Evolutionary conservation across 2,113 vertebrate species (phyloP).

Genomic region (Castor canadensis): DNA sequence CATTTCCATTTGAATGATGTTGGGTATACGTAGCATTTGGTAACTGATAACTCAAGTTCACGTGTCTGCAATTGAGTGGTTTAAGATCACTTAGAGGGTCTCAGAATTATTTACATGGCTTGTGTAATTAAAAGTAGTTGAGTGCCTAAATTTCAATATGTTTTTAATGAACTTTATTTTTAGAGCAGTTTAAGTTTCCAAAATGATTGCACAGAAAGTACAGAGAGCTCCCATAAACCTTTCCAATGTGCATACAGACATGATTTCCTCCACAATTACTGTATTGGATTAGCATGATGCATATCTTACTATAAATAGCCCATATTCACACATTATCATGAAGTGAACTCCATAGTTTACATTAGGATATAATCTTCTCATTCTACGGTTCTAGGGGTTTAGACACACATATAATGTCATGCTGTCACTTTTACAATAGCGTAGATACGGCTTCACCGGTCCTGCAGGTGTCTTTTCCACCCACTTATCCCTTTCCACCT

Average conservation of each 20-base stretch:
- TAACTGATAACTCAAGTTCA: background rate
- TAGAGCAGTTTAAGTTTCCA: background rate
- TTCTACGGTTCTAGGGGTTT: no score
- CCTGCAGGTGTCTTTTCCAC: background rate
- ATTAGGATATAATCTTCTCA: background rate
- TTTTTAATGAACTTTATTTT: background rate
- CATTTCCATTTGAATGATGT: background rate
- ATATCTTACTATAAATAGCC: background rate
- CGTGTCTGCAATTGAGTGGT: background rate
- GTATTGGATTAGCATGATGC: background rate
- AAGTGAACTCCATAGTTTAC: background rate
- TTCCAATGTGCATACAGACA: no score
- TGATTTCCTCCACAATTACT: background rate
- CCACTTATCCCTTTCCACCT: background rate
- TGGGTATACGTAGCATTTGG: background rate
- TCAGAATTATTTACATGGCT: background rate
- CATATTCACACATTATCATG: background rate
- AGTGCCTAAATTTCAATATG: background rate
- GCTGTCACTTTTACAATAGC: background rate
- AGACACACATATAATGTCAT: background rate
- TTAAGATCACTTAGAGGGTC: background rate
- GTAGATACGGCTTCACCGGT: background rate
- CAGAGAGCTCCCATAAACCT: no score
- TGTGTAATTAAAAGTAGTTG: background rate
- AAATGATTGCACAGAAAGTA: background rate